A percentile compares a stretch with the other conserved stretches of the same genome.
These are phyloP conservation scores for Perithous albicinctus DNA, from an alignment of 2,888 invertebrate genomes.

Conservation along the genomic window DNA sequence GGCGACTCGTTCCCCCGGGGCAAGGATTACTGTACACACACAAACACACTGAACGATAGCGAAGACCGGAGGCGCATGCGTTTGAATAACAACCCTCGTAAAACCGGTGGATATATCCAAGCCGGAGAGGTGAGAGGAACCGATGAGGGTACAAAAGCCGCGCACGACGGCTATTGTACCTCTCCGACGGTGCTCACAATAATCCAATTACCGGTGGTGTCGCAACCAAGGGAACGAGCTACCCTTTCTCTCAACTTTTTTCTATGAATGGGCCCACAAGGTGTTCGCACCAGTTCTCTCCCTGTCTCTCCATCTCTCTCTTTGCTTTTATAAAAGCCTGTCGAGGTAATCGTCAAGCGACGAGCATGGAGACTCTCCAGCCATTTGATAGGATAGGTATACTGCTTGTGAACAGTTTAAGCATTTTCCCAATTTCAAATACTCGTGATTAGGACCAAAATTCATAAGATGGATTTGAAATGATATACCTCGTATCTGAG, in stretches of 20 bases:
- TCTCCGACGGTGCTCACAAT: conserved; percentile 62
- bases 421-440: too few species aligned
- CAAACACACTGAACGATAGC: not conserved
- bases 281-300: conserved; percentile 28
- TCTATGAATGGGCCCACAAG: conserved; percentile 54
- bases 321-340: not conserved
- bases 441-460: too few species aligned
- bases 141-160: conserved; percentile 59
- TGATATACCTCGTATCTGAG: too few species aligned
- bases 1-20: not conserved
- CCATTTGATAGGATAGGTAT: conserved; percentile 8
- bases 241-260: conserved; percentile 40
- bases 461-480: too few species aligned
- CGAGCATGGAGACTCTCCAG: not conserved
- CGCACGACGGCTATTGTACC: conserved; percentile 58
- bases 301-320: not conserved
- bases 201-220: conserved; percentile 69
- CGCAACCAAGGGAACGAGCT: conserved; percentile 38
- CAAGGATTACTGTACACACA: conserved; percentile 10
- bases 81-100: conserved; percentile 4
- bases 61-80: conserved; percentile 18
- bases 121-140: conserved; percentile 18
- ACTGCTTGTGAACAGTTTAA: too few species aligned
- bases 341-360: not conserved
- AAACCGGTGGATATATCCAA: not conserved